These are phyloP conservation scores for Calephelis nemesis DNA, from an alignment of 1,140 invertebrate genomes.

Conservation along the genomic window DNA sequence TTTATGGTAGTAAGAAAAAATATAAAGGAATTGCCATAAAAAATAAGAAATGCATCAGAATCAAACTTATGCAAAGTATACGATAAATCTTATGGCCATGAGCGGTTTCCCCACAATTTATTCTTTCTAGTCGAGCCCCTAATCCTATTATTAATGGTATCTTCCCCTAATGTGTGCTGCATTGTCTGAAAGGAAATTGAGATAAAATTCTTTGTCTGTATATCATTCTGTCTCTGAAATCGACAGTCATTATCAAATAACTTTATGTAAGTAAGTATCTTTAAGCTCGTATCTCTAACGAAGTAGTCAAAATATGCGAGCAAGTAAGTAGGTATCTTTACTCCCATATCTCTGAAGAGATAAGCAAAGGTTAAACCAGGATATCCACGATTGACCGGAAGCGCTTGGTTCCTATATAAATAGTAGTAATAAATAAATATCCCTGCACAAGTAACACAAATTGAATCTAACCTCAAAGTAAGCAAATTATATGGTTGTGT, in stretches of 20 bases:
- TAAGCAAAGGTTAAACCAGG: too few species aligned
- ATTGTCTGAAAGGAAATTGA: conserved; percentile 26
- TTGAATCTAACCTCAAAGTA: too few species aligned
- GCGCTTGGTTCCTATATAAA: too few species aligned
- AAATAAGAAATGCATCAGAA: conserved; percentile 59
- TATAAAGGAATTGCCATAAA: conserved; percentile 33
- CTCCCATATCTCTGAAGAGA: too few species aligned
- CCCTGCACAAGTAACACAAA: too few species aligned
- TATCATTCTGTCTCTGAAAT: conserved; percentile 26
- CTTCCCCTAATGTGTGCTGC: conserved; percentile 41
- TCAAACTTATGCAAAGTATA: conserved; percentile 67
- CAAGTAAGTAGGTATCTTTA: too few species aligned
- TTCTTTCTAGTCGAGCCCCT: conserved; percentile 53
- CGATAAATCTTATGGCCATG: conserved; percentile 61
- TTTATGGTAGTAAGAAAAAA: not conserved
- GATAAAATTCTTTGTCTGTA: conserved; percentile 32
- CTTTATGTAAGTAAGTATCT: too few species aligned
- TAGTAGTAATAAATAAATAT: too few species aligned
- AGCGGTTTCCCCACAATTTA: conserved; percentile 64
- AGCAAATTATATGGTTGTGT: too few species aligned
- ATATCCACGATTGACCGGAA: too few species aligned
- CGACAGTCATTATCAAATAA: not conserved
- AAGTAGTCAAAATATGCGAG: too few species aligned
- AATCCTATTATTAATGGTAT: conserved; percentile 75
- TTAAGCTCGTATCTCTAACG: too few species aligned